Base-by-base conservation (phyloP, 2,797 vertebrate species). In the Mionectes olivaceus region DNA sequence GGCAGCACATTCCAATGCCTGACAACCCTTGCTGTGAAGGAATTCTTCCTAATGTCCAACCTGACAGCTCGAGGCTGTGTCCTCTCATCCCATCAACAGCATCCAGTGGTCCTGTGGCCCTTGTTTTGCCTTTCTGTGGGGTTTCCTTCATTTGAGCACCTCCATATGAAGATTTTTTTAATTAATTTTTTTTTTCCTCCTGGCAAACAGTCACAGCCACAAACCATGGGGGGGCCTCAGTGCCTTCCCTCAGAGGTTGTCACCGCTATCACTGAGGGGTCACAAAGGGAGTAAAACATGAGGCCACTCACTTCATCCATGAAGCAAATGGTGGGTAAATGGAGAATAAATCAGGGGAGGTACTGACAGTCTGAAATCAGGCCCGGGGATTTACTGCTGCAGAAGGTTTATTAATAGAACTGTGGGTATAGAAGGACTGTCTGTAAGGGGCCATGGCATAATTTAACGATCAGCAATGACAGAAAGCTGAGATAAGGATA, bases 381-480 rank as follows among this genome's bases (percentile, higher is more conserved):
- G 39, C 74, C 32, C 0, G 0, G 63, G 88, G 88, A 95, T 96
- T 96, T 95, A 94, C 88, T 93, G 90, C 70, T 91, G 77, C 63
- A 87, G 86, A n/a, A 95, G 33, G 83, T 90, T 95, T 94, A 94
- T 94, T 94, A 94, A 95, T 83, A 95, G 94, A 94, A 76, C 53
- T 89, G 64, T 80, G 60, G 91, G 50, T 81, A 59, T 21, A 81
- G 41, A 68, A 85, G 85, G 57, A 73, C 43, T 43, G 49, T 91
- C 87, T 87, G 61, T 75, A 90, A 88, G 32, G 61, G 76, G 22
- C 44, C 93, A 53, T 27, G 87, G 67, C 93, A 94, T 94, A 96
- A 96, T 95, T 95, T 96, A 96, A 93, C 94, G 91, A 94, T 53
- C 85, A 93, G 53, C 43, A 94, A 91, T 49, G 73, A 81, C 73